phyloP scores from a whole-genome alignment of 2,113 vertebrate species.

The Paratilapia polleni region DNA sequence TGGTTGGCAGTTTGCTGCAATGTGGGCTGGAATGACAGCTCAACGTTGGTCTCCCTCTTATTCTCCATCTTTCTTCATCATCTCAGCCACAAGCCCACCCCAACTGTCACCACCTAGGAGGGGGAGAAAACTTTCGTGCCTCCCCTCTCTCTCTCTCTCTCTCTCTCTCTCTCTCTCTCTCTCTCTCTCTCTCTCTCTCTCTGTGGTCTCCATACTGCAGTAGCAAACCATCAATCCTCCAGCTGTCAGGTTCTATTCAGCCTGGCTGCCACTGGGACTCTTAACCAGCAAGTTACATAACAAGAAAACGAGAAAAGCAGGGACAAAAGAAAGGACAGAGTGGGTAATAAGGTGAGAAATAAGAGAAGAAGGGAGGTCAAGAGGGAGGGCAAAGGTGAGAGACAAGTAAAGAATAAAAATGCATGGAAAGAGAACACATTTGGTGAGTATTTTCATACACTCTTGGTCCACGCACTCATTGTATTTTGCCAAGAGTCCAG shows the following conservation, averaged over 20 bases:
- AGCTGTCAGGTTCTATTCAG: slow-evolving; percentile 56
- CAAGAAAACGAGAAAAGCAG: slow-evolving; percentile 15
- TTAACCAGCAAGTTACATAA: slow-evolving; percentile 60
- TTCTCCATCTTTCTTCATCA: slow-evolving; percentile 45
- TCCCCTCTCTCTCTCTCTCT: too few species aligned
- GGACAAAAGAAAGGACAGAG: slow-evolving; percentile 32
- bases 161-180: not conserved
- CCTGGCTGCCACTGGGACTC: slow-evolving; percentile 47
- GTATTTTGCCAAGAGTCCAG: not conserved
- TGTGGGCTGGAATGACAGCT: slow-evolving; percentile 57
- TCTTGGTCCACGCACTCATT: not conserved
- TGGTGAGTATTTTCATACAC: not conserved
- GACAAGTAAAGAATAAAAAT: not conserved
- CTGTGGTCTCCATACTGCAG: slow-evolving; percentile 61
- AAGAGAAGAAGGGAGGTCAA: slow-evolving; percentile 27
- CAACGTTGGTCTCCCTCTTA: slow-evolving; percentile 33
- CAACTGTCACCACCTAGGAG: slow-evolving; percentile 17
- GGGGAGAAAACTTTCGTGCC: not conserved
- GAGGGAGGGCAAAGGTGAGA: not conserved
- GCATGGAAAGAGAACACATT: not conserved
- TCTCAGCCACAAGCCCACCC: slow-evolving; percentile 24
- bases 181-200: not conserved
- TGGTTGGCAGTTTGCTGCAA: slow-evolving; percentile 56
- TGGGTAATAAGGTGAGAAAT: slow-evolving; percentile 36
- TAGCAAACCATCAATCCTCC: slow-evolving; percentile 62